Evolutionary conservation across 2,888 invertebrate species (phyloP).

Genomic region (Nemoura dubitans): DNA sequence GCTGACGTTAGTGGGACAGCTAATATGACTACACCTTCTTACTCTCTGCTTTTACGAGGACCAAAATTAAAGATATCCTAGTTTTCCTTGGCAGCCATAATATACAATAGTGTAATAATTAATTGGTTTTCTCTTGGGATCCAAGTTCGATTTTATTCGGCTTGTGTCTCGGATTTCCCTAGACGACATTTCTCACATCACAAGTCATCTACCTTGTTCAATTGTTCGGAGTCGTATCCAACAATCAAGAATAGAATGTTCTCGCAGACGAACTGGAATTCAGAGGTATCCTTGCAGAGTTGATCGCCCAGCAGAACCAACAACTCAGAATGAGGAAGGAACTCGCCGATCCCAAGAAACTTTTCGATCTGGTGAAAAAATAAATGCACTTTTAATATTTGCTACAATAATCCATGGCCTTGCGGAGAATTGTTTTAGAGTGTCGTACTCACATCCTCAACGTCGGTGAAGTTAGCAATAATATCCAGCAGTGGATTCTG

Average conservation of each 20-base stretch:
- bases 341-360: slow-evolving; percentile 74
- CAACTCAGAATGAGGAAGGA: slow-evolving; percentile 73
- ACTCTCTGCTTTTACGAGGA: too few species aligned
- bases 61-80: too few species aligned
- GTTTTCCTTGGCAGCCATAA: too few species aligned
- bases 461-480: slow-evolving; percentile 14
- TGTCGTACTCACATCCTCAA: not conserved
- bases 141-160: too few species aligned
- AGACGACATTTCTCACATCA: too few species aligned
- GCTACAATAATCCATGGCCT: not conserved
- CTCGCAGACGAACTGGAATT: slow-evolving; percentile 73
- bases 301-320: slow-evolving; percentile 69
- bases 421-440: not conserved
- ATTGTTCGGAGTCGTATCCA: slow-evolving; percentile 75
- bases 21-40: too few species aligned
- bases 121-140: too few species aligned
- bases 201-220: slow-evolving; percentile 65
- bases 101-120: too few species aligned
- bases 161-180: too few species aligned
- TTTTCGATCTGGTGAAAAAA: not conserved
- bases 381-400: not conserved
- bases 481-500: slow-evolving; percentile 29
- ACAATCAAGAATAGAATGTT: slow-evolving; percentile 76
- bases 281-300: slow-evolving; percentile 68
- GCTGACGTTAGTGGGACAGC: too few species aligned